Evolutionary conservation across 2,888 invertebrate species (phyloP), one percentile per base, ranked within the genome.

Genomic region (Xestia ashworthii): DNA sequence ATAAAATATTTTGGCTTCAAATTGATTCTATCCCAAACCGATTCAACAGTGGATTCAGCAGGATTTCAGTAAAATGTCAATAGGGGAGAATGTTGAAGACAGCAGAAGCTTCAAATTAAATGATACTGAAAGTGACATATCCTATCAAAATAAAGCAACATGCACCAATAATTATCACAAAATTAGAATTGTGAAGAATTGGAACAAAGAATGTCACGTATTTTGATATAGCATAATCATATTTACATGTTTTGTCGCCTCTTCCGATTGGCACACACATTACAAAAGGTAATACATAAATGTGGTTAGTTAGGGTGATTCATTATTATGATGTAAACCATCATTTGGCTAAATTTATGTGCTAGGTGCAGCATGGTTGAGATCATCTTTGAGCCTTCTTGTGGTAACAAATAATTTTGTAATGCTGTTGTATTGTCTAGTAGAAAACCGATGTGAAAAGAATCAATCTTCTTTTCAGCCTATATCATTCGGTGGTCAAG

Each of bases 211-310:
- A 60, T 60, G 77, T 76, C 84, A 84, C 71, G 83, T 84, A 69
- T 60, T 73, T 44, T 65, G 53, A 62, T 48, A 41, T 11, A 32
- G 16, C 2, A 3, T 53, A 50, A 66, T 64, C 46, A 64, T 0
- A 22, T 19, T 50, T 50, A 83, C 74, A 50, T 80, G 4, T 46
- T 50, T n/a, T 46, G 2, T 14, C 62, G 53, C 22, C 8, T 41
- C 50, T 46, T 71, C 14, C 19, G 19, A 68, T 84, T 84, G 65
- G 70, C 22, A 32, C 64, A 75, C 25, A 72, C 44, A 66, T 85
- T 79, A 79, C 83, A 82, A 80, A 80, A 83, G 48, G n/a, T 55
- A 55, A 55, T 55, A 55, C 22, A n/a, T 55, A 5, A n/a, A n/a
- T n/a, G n/a, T n/a, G 53, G 53, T 55, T n/a, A 11, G 60, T 62